phyloP scores from a whole-genome alignment of 2,797 vertebrate species.

The Spondyliosoma cantharus region DNA sequence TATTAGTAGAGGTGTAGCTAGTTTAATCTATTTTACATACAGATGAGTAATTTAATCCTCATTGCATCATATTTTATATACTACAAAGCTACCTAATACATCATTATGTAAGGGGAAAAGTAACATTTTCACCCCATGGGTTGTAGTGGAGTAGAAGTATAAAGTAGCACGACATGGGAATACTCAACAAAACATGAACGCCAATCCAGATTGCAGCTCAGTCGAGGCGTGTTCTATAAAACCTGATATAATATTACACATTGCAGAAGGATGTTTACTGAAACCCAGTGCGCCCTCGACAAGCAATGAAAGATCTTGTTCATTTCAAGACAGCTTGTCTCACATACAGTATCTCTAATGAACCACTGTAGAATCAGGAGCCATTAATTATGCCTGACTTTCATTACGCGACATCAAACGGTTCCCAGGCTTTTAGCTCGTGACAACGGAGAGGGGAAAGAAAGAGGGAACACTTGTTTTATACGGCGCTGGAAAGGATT shows the following conservation, averaged over 20 bases:
- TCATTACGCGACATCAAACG: constrained; percentile 56
- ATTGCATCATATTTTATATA: background rate
- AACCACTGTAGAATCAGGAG: constrained; percentile 48
- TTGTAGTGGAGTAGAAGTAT: background rate
- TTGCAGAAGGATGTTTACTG: constrained; percentile 14
- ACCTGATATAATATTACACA: background rate
- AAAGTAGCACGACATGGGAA: background rate
- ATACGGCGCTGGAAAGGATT: constrained; percentile 46
- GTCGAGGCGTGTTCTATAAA: background rate
- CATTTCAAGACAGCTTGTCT: constrained; percentile 30
- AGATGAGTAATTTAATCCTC: background rate
- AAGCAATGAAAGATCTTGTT: constrained; percentile 30
- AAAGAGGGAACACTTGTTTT: constrained; percentile 36
- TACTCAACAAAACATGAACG: background rate
- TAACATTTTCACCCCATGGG: background rate
- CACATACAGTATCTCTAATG: constrained; percentile 41
- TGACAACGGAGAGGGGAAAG: constrained; percentile 29
- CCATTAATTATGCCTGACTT: constrained; percentile 64
- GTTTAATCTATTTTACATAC: background rate
- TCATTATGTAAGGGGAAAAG: background rate
- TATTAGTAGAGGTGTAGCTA: background rate
- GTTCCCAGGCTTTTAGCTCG: constrained; percentile 29
- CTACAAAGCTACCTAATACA: background rate
- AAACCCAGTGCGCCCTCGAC: constrained; percentile 2
- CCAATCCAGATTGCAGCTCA: background rate